Percentiles rank a stretch among this genome's conserved stretches.
These are phyloP conservation scores for Galago senegalensis DNA, from an alignment of 2,797 vertebrate genomes.

Conservation along the genomic window DNA sequence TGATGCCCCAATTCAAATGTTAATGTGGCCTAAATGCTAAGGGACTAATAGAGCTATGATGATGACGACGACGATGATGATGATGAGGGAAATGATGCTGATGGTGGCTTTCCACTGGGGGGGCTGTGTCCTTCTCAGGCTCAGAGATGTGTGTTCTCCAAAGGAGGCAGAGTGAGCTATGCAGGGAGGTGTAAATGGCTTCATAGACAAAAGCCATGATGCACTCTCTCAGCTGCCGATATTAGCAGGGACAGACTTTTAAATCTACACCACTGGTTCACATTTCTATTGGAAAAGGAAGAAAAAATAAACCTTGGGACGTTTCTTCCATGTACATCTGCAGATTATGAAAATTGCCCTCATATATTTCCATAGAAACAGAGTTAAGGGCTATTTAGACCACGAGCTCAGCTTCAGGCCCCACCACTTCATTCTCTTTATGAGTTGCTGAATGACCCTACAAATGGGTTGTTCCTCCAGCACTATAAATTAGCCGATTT, in stretches of 20 bases:
- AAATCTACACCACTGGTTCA: conserved; percentile 60
- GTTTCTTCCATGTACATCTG: conserved; percentile 66
- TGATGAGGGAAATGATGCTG: background rate
- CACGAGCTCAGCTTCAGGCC: conserved; percentile 26
- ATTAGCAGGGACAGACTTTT: conserved; percentile 53
- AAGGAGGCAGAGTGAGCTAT: background rate
- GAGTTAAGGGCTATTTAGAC: conserved; percentile 76
- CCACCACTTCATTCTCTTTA: conserved; percentile 58
- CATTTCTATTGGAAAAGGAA: conserved; percentile 64
- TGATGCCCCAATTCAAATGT: background rate
- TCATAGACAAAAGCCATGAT: conserved; percentile 61
- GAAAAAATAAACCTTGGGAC: background rate
- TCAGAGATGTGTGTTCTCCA: background rate
- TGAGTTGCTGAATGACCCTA: conserved; percentile 68
- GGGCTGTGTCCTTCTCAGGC: background rate
- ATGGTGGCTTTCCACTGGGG: background rate
- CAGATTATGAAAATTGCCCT: conserved; percentile 77
- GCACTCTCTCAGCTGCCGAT: background rate
- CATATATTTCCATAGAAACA: conserved; percentile 74
- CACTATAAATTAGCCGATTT: conserved; percentile 72
- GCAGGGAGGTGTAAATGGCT: conserved; percentile 32
- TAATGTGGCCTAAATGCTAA: background rate
- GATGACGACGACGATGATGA: background rate
- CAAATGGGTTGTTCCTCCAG: conserved; percentile 51
- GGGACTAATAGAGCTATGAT: background rate